Evolutionary conservation across 2,113 vertebrate species (phyloP), one percentile per base, ranked within the genome.

Genomic region (Plectropomus leopardus): DNA sequence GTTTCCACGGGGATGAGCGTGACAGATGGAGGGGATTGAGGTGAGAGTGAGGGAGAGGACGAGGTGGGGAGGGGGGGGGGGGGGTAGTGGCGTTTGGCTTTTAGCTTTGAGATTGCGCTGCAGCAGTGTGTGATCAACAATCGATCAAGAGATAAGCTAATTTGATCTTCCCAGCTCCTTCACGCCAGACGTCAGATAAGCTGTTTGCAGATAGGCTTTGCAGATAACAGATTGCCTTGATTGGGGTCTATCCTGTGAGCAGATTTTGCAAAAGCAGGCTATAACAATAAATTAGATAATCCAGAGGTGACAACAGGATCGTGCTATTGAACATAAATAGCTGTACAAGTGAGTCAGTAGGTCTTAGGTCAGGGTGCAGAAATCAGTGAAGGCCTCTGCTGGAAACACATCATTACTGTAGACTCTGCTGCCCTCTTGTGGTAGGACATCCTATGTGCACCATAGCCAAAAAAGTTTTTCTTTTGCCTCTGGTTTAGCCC

Each of bases 351-450:
- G 70, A 64, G 65, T n/a, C 66, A 58, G 23, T 55, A 15, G 42
- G 34, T 78, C 48, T 76, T 26, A 42, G 59, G 65, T 81, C 67
- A 64, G 68, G 32, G 23, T 58, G 24, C 21, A 54, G 23, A 69
- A 57, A 85, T 67, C 76, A 53, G 19, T 40, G 66, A 3, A 5
- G 14, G 30, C 13, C 13, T 47, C 36, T 68, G 23, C 23, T n/a
- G 16, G 30, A 63, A 42, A 47, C 21, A 23, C 28, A 6, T 73
- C n/a, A 42, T 82, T 82, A 53, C 23, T 4, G 7, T 53, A 80
- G 87, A 68, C 83, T 88, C 36, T 81, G 78, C 83, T 88, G 92
- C 88, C 93, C 87, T 90, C 93, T 89, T 71, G 88, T 92, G 93
- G 84, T 16, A 5, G 32, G 1, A 50, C 19, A 17, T 71, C 11